Evolutionary conservation across 92 coral and sea anemone species (phyloP).

Genomic region (Palythoa grandis): DNA sequence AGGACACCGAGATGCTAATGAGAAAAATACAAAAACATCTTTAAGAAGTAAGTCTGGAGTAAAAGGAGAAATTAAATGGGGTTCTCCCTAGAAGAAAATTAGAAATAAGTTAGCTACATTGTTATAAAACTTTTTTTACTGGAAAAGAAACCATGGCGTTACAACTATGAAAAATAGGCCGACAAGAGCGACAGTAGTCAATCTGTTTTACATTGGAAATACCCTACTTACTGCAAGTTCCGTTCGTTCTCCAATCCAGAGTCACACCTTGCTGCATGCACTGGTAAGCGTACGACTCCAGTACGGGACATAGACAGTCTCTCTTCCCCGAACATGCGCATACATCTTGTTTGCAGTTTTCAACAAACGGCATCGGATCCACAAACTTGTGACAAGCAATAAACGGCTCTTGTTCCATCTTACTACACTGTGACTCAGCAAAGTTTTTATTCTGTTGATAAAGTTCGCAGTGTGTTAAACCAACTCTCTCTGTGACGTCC

Average conservation of each 20-base stretch:
- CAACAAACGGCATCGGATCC: slow-evolving; percentile 67
- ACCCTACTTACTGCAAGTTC: slow-evolving; percentile 60
- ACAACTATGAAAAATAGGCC: too few species aligned
- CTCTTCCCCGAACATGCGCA: slow-evolving; percentile 61
- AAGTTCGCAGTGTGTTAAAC: slow-evolving; percentile 67
- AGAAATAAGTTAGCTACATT: too few species aligned
- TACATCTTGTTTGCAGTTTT: slow-evolving; percentile 72
- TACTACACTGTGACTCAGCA: slow-evolving; percentile 62
- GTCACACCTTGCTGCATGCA: slow-evolving; percentile 64
- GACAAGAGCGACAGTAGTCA: not conserved
- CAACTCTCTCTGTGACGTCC: slow-evolving; percentile 51
- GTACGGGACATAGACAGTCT: slow-evolving; percentile 65
- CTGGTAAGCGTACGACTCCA: slow-evolving; percentile 68
- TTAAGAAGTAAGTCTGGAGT: too few species aligned
- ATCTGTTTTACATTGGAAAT: not conserved
- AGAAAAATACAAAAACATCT: not conserved
- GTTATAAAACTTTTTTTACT: too few species aligned
- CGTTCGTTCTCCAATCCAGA: slow-evolving; percentile 61
- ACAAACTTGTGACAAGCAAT: slow-evolving; percentile 63
- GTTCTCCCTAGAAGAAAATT: too few species aligned
- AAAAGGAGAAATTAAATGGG: too few species aligned
- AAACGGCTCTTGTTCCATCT: slow-evolving; percentile 66
- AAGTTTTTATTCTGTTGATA: slow-evolving; percentile 60
- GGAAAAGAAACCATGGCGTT: not conserved
- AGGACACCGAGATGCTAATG: slow-evolving; percentile 52